Conservation (phyloP, 2,113 vertebrate species). For the Neomonachus schauinslandi region DNA sequence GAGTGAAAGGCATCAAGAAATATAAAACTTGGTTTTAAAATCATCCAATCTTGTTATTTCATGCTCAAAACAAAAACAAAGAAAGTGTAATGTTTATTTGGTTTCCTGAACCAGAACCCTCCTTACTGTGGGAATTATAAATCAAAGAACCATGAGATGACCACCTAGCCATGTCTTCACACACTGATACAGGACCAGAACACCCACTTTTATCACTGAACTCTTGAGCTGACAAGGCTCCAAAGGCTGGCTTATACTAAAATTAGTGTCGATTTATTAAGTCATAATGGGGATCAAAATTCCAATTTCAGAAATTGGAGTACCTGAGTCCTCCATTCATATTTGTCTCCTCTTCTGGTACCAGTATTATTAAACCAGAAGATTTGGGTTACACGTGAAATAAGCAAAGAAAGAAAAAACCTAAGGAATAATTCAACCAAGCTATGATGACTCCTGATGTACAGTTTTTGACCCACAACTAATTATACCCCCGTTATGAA, state of each 20-base stretch:
- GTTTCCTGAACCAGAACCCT: neutral
- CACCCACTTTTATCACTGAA: neutral
- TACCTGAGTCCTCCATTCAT: neutral
- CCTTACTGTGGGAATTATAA: neutral
- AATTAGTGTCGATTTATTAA: neutral
- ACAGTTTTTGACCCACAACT: neutral
- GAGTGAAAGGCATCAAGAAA: neutral
- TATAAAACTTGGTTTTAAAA: neutral
- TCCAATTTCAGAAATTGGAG: neutral
- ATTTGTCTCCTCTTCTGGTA: neutral
- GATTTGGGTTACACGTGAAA: neutral
- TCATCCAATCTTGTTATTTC: neutral
- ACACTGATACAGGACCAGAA: neutral
- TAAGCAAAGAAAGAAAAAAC: neutral
- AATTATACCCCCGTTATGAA: neutral
- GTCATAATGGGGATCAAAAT: neutral
- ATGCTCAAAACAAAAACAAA: neutral
- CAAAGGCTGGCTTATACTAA: neutral
- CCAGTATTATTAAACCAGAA: neutral
- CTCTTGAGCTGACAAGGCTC: neutral
- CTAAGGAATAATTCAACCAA: neutral
- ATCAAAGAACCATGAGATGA: neutral
- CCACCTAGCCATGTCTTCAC: neutral
- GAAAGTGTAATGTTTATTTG: neutral
- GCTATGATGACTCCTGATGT: neutral